Conservation (phyloP, 53 echinoderm and acorn worm genomes). For the Hippasteria phrygiana region DNA sequence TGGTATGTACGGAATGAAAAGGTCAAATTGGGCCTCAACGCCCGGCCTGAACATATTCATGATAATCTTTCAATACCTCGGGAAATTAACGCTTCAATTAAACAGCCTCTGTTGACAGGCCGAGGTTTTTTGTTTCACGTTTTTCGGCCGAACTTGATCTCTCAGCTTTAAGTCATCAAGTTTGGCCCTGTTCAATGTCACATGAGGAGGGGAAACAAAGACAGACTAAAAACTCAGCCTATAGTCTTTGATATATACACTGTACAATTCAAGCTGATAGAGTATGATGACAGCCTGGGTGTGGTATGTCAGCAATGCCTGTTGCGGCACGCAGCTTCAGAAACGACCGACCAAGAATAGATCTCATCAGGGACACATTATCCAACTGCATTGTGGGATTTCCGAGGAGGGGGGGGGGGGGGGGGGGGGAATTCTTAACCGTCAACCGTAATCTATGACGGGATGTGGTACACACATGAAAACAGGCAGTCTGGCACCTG, state of each 20-base stretch:
- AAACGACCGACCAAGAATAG: constrained; percentile 16
- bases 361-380: neutral
- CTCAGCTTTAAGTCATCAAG: neutral
- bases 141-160: constrained; percentile 17
- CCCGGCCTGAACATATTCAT: neutral
- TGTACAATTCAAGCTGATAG: neutral
- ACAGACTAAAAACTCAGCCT: too few species aligned
- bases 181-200: constrained; percentile 41
- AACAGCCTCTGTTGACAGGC: neutral
- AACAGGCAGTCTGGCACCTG: neutral
- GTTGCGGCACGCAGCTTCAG: neutral
- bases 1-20: neutral
- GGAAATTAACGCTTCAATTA: constrained; percentile 25
- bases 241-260: neutral
- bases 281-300: constrained; percentile 3
- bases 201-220: neutral
- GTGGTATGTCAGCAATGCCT: constrained; percentile 30
- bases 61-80: neutral
- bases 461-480: neutral
- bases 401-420: neutral
- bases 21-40: neutral
- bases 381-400: constrained; percentile 13
- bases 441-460: neutral
- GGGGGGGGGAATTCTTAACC: neutral
- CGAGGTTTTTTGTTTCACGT: constrained; percentile 20